A percentile compares a stretch with the other conserved stretches of the same genome.
These are phyloP conservation scores for Limnephilus rhombicus DNA, from an alignment of 2,888 invertebrate species.

Conservation along the genomic window DNA sequence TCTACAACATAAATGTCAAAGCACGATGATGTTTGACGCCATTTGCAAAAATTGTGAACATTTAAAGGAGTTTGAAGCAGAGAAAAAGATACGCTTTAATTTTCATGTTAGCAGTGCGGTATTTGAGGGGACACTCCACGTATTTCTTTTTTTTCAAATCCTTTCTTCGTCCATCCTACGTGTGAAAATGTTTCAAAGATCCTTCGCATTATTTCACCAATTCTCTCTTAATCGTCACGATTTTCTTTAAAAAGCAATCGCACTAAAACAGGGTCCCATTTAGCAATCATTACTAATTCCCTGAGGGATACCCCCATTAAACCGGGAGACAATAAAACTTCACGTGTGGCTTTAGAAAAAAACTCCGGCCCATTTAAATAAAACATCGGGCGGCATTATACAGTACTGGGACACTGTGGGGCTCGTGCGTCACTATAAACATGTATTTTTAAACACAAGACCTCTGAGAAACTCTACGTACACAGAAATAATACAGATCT, in stretches of 20 bases:
- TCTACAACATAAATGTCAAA: no score
- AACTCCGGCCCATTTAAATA: constrained; percentile 60
- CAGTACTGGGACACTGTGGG: constrained; percentile 52
- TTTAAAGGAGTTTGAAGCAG: no score
- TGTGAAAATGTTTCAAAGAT: background rate
- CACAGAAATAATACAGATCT: background rate
- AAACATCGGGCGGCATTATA: constrained; percentile 58
- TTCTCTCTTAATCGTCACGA: background rate
- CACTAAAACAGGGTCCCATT: constrained; percentile 39
- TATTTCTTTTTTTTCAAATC: background rate
- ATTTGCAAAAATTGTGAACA: no score
- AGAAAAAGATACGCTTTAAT: no score
- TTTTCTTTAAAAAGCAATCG: constrained; percentile 17
- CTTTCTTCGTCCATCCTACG: background rate
- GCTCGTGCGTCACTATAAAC: constrained; percentile 60
- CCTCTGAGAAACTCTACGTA: constrained; percentile 27
- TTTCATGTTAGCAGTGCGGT: no score
- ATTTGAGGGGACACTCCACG: no score
- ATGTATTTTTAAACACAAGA: constrained; percentile 60
- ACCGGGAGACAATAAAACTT: constrained; percentile 61
- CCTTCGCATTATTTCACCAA: background rate
- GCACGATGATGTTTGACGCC: no score
- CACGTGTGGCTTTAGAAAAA: constrained; percentile 51
- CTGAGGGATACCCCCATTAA: constrained; percentile 31
- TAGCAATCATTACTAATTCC: constrained; percentile 36